Percentiles rank a stretch among this genome's conserved stretches.
phyloP scores from a whole-genome alignment of 1,140 invertebrate genomes.

The Drosophila kurseongensis region DNA sequence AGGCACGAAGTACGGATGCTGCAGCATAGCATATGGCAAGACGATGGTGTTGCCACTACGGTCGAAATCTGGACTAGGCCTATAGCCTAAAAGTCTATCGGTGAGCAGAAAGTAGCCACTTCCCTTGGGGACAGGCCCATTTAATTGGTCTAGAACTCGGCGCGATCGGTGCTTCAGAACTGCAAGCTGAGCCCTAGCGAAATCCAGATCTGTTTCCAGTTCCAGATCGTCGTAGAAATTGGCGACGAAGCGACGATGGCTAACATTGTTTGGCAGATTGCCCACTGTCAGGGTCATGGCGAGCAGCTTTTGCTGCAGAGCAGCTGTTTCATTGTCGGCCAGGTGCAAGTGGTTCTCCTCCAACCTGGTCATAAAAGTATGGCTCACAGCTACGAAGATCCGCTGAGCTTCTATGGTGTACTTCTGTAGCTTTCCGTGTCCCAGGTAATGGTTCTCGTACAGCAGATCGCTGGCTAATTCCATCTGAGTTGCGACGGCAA shows the following conservation, averaged over 20 bases:
- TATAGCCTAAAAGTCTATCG: no score
- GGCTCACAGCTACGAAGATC: not conserved
- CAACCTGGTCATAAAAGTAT: not conserved
- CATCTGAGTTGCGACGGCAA: not conserved
- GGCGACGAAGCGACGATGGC: constrained; percentile 3
- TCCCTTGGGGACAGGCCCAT: not conserved
- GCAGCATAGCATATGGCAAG: constrained; percentile 4
- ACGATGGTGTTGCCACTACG: not conserved
- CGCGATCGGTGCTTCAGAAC: not conserved
- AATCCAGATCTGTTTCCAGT: not conserved
- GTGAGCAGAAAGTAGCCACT: no score
- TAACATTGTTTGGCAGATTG: not conserved
- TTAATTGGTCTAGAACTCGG: not conserved
- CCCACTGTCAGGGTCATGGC: constrained; percentile 1
- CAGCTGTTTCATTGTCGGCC: not conserved
- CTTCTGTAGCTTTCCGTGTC: not conserved
- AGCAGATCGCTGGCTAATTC: constrained; percentile 4
- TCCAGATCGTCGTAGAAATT: constrained; percentile 1
- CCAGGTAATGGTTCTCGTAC: constrained; percentile 4
- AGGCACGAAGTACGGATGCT: not conserved
- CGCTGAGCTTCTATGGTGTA: not conserved
- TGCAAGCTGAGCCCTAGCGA: not conserved
- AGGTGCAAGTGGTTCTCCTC: constrained; percentile 2
- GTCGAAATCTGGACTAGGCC: no score
- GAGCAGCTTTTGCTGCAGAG: not conserved